phyloP scores from a whole-genome alignment of 2,888 invertebrate genomes.

The Rotaria socialis region DNA sequence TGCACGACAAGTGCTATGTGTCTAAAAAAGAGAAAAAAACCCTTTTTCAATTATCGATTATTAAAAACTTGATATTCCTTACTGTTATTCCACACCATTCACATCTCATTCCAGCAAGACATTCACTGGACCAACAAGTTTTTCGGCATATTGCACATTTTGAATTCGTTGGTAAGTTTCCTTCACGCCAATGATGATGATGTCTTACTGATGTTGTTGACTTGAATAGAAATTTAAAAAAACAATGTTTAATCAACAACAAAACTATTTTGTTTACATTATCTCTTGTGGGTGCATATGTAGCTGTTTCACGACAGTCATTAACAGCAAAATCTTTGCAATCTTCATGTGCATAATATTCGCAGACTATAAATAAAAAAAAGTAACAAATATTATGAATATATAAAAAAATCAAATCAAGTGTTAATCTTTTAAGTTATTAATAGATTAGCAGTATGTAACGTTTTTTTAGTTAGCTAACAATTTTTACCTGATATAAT shows the following conservation, averaged over 20 bases:
- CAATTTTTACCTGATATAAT: not conserved
- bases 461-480: no score
- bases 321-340: constrained; percentile 99
- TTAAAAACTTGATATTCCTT: constrained; percentile 49
- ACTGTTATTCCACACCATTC: constrained; percentile 66
- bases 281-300: constrained; percentile 75
- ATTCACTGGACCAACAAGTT: constrained; percentile 95
- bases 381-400: no score
- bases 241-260: no score
- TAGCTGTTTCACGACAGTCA: constrained; percentile 98
- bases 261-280: constrained; percentile 49
- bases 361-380: constrained; percentile 74
- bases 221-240: not conserved
- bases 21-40: constrained; percentile 63
- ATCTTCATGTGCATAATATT: constrained; percentile 97
- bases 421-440: no score
- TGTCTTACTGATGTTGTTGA: constrained; percentile 65
- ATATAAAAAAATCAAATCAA: no score
- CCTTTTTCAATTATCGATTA: not conserved
- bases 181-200: constrained; percentile 98
- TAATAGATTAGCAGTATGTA: not conserved
- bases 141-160: constrained; percentile 97
- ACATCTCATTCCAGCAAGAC: constrained; percentile 79
- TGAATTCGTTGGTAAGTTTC: constrained; percentile 91
- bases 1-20: constrained; percentile 88